These are phyloP conservation scores for Cepaea nemoralis DNA, from an alignment of 1,140 invertebrate genomes.

Conservation along the genomic window DNA sequence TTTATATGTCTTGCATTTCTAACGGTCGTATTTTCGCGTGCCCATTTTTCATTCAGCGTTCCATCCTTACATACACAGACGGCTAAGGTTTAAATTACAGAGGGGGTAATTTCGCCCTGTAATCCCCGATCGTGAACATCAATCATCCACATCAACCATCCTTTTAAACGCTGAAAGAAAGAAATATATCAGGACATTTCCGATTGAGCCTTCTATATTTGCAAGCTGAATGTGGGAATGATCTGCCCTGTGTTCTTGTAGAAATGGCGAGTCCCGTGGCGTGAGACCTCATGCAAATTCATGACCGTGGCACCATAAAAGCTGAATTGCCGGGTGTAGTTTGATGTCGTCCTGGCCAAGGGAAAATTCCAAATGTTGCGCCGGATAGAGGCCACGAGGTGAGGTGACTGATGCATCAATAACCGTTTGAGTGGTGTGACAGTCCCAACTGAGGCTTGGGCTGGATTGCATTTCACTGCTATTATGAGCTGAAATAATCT, in stretches of 20 bases:
- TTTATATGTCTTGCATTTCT: too few relatives aligned
- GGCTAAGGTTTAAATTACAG: constrained; percentile 1
- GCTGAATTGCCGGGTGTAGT: not conserved
- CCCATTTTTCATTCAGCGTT: not conserved
- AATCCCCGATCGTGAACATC: not conserved
- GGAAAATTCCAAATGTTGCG: not conserved
- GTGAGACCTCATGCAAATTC: constrained; percentile 7
- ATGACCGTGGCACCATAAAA: not conserved
- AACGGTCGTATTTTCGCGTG: too few relatives aligned
- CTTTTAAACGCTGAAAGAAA: too few relatives aligned
- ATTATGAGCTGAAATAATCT: not conserved
- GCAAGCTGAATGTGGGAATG: not conserved
- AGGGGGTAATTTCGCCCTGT: not conserved
- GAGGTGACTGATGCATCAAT: not conserved
- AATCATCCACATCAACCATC: not conserved
- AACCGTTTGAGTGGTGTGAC: not conserved
- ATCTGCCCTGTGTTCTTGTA: not conserved
- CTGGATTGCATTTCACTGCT: not conserved
- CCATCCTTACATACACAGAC: not conserved
- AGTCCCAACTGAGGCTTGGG: too few relatives aligned
- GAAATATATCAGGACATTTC: not conserved
- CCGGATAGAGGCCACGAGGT: not conserved
- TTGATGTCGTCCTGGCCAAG: not conserved
- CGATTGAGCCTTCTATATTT: not conserved
- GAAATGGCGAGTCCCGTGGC: not conserved